phyloP scores from a whole-genome alignment of 1,140 invertebrate species.

The Paracyclopina nana region DNA sequence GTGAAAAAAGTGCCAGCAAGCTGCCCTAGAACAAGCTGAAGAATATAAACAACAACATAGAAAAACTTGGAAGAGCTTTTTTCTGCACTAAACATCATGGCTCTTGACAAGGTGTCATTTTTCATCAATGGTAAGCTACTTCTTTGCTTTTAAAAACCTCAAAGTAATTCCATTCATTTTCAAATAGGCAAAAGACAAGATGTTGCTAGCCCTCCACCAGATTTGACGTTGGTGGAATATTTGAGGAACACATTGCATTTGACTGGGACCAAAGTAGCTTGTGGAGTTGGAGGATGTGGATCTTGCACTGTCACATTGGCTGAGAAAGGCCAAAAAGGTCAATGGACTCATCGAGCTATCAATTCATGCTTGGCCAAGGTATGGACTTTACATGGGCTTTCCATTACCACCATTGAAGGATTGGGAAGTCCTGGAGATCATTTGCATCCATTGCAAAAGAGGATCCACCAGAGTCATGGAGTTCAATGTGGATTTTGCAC shows the following conservation, averaged over 20 bases:
- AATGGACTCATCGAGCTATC: neutral
- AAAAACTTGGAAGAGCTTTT: too few relatives aligned
- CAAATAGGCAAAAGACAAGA: neutral
- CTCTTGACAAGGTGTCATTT: too few relatives aligned
- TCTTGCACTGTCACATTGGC: neutral
- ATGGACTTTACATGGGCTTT: neutral
- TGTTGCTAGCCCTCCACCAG: neutral
- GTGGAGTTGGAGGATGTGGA: neutral
- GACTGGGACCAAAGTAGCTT: neutral
- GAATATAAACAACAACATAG: too few relatives aligned
- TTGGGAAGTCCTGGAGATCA: constrained; percentile 30
- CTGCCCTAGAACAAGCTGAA: too few relatives aligned
- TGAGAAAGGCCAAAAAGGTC: neutral
- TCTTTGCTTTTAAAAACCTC: too few relatives aligned
- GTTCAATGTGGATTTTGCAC: constrained; percentile 82
- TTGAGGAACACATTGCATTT: neutral
- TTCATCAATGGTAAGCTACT: too few relatives aligned
- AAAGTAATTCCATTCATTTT: too few relatives aligned
- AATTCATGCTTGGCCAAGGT: constrained; percentile 2
- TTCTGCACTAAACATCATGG: too few relatives aligned
- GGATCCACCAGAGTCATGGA: constrained; percentile 64
- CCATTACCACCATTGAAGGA: neutral
- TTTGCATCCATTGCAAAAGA: constrained; percentile 63
- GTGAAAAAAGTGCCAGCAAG: too few relatives aligned
- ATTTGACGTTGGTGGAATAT: neutral